Base-by-base conservation (phyloP, 2,113 vertebrate species). In the Diadophis punctatus region DNA sequence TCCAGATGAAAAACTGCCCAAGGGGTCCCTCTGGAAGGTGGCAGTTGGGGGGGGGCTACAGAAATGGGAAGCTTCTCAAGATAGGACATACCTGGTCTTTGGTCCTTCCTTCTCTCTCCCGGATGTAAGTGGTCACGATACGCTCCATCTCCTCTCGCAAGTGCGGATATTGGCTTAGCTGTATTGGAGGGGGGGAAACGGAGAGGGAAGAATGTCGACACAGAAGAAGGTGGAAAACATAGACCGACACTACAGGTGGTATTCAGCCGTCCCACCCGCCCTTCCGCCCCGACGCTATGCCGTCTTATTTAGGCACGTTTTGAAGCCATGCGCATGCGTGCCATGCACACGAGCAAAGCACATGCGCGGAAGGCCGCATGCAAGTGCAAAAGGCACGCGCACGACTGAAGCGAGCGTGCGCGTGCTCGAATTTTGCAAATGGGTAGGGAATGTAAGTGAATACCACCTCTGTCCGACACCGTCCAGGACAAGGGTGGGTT, bases 141-240 rank as follows among this genome's bases (percentile, higher is more conserved):
- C 98, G 98, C 93, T 99, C 99, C 99, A 99, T 99, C 97, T 99
- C 99, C 95, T 99, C 99, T 34, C 99, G 98, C 92, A 99, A 97
- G 95, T 98, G 97, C 0, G 99, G 99, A 96, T 99, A 99, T 93
- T 99, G 99, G 96, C 99, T 99, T 95, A 99, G 98, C 99, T 99
- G 98, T 94, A 96, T 46, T 27, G n/a, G 27, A 46, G 18, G 56
- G 49, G 89, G 23, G 55, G 93, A 86, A 90, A 94, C 91, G 96
- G 93, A 98, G 85, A 97, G 46, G 93, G 34, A 94, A 27, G 96
- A 95, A 95, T 87, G 97, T 97, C 96, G 96, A 89, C 97, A 95
- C 97, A 97, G 97, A 96, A 96, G 92, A 74, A 34, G 51, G 30
- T 8, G 20, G 93, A 60, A 92, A 94, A 68, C 93, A 88, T 43